These are phyloP conservation scores for Pomatostomus ruficeps DNA, from an alignment of 2,113 vertebrate species.

Conservation along the genomic window DNA sequence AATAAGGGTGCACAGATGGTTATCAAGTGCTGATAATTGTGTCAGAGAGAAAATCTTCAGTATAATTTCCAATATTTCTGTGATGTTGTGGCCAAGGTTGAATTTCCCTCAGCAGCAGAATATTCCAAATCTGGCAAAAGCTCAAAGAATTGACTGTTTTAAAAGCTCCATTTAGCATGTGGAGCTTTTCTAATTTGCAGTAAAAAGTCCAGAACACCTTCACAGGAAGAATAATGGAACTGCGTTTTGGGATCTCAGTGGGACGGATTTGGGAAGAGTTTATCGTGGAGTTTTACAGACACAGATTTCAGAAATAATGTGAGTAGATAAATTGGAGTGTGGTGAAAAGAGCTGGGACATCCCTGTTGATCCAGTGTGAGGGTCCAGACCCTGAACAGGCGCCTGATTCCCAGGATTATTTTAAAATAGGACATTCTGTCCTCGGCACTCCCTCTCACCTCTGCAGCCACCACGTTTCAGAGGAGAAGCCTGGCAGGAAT, in stretches of 20 bases:
- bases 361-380: rapidly evolving
- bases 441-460: neutral
- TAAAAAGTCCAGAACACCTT: neutral
- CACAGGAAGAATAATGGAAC: neutral
- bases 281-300: neutral
- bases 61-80: neutral
- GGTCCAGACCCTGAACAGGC: rapidly evolving
- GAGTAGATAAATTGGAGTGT: neutral
- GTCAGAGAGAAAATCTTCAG: neutral
- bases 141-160: neutral
- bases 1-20: neutral
- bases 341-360: neutral
- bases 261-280: neutral
- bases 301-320: neutral
- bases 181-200: neutral
- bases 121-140: neutral
- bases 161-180: neutral
- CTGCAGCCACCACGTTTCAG: neutral
- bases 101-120: neutral
- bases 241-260: neutral
- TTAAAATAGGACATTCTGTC: rapidly evolving
- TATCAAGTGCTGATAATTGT: neutral
- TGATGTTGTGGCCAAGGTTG: neutral
- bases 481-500: neutral
- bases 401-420: neutral